Conservation (phyloP, 2,888 invertebrate genomes). For the Pharmacophagus antenor region DNA sequence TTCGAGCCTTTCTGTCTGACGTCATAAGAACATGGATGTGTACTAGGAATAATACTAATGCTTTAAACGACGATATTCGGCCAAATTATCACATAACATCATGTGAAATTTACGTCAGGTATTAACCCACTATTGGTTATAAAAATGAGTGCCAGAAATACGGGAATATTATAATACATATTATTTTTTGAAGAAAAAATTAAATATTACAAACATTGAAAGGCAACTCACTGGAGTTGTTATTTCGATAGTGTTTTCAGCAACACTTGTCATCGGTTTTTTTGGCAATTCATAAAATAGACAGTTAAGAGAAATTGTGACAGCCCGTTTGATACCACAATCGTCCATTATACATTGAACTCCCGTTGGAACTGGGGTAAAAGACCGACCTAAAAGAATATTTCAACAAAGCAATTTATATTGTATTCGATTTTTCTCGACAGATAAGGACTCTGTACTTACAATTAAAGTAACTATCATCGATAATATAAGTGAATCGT, state of each 20-base stretch:
- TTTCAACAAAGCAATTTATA: slow-evolving; percentile 17
- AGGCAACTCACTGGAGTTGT: not conserved
- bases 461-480: slow-evolving; percentile 2
- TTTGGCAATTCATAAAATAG: slow-evolving; percentile 26
- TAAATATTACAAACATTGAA: not conserved
- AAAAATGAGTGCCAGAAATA: too few relatives aligned
- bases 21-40: too few relatives aligned
- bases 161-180: not conserved
- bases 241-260: slow-evolving; percentile 13
- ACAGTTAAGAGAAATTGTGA: slow-evolving; percentile 23
- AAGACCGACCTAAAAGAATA: slow-evolving; percentile 1
- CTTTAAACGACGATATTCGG: too few relatives aligned
- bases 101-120: too few relatives aligned
- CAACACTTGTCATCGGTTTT: slow-evolving; percentile 18
- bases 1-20: too few relatives aligned
- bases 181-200: not conserved
- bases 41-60: too few relatives aligned
- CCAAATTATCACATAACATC: too few relatives aligned
- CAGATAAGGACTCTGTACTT: not conserved
- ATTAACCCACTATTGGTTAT: too few relatives aligned
- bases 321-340: slow-evolving; percentile 8
- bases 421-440: slow-evolving; percentile 17
- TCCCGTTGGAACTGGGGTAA: not conserved
- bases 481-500: not conserved
- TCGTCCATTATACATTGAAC: slow-evolving; percentile 20